These are phyloP conservation scores for Siniperca knerii DNA, from an alignment of 2,113 vertebrate species.

Conservation along the genomic window DNA sequence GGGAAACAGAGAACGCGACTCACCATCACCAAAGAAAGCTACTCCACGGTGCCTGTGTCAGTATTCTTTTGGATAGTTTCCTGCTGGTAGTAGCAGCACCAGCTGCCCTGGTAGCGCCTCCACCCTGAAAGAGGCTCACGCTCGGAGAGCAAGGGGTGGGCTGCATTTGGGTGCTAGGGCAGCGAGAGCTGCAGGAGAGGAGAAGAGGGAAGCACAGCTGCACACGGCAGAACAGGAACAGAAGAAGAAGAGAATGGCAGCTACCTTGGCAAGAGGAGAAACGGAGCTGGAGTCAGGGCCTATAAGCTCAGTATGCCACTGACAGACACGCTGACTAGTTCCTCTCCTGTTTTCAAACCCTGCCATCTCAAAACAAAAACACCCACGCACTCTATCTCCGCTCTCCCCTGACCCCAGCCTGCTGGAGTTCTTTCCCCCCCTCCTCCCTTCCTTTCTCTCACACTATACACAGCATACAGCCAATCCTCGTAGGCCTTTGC, in stretches of 20 bases:
- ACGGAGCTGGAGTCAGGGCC: conserved; percentile 61
- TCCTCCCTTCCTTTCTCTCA: conserved; percentile 64
- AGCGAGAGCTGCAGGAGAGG: conserved; percentile 59
- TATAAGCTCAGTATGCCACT: conserved; percentile 72
- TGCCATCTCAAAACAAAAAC: conserved; percentile 89
- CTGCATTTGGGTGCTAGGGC: conserved; percentile 71
- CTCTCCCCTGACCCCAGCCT: conserved; percentile 84
- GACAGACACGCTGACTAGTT: conserved; percentile 75
- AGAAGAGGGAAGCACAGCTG: conserved; percentile 67
- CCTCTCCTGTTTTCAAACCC: conserved; percentile 81
- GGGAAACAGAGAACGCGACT: conserved; percentile 63
- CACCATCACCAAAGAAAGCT: conserved; percentile 85
- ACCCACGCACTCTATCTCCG: conserved; percentile 85
- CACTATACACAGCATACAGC: conserved; percentile 74
- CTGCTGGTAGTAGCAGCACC: conserved; percentile 61
- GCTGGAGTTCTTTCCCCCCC: conserved; percentile 67
- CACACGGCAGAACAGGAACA: conserved; percentile 58
- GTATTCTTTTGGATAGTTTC: conserved; percentile 69
- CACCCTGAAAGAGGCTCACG: conserved; percentile 71
- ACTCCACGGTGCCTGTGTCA: conserved; percentile 64
- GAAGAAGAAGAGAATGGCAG: conserved; percentile 61
- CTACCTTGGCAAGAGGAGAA: conserved; percentile 52
- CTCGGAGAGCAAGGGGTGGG: conserved; percentile 69
- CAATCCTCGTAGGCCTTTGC: conserved; percentile 71
- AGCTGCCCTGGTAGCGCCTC: conserved; percentile 67